Conservation (phyloP, 1,140 invertebrate species). For the Bombus confusus region DNA sequence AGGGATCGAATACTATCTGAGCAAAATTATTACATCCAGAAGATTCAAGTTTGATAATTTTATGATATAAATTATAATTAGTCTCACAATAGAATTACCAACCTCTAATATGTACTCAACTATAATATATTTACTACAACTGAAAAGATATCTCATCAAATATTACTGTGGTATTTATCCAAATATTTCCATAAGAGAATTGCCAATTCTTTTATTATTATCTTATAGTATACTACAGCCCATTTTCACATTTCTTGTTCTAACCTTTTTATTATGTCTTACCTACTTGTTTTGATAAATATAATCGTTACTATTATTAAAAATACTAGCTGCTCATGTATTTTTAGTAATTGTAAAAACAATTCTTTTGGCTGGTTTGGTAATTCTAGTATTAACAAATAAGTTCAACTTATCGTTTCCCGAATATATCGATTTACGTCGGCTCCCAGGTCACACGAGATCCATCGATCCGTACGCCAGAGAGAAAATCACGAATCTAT, state of each 20-base stretch:
- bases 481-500: slow-evolving; percentile 77
- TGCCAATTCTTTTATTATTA: background rate
- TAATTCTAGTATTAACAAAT: background rate
- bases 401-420: background rate
- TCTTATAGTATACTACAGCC: background rate
- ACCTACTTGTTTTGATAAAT: no score
- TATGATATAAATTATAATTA: background rate
- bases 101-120: no score
- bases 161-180: background rate
- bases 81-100: no score
- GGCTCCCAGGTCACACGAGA: slow-evolving; percentile 47
- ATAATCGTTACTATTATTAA: no score
- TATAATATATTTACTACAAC: background rate
- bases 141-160: background rate
- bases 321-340: background rate
- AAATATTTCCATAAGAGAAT: background rate
- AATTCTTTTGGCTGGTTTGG: background rate
- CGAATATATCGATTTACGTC: slow-evolving; percentile 10
- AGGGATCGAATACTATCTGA: background rate
- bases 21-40: background rate
- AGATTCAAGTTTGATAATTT: background rate
- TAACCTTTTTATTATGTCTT: no score
- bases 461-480: slow-evolving; percentile 67
- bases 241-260: no score
- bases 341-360: background rate